A percentile compares a stretch with the other conserved stretches of the same genome.
Evolutionary conservation across 30 jellyfish, hydroid and myxozoan species (phyloP).

Genomic region (Nemopilema nomurai): DNA sequence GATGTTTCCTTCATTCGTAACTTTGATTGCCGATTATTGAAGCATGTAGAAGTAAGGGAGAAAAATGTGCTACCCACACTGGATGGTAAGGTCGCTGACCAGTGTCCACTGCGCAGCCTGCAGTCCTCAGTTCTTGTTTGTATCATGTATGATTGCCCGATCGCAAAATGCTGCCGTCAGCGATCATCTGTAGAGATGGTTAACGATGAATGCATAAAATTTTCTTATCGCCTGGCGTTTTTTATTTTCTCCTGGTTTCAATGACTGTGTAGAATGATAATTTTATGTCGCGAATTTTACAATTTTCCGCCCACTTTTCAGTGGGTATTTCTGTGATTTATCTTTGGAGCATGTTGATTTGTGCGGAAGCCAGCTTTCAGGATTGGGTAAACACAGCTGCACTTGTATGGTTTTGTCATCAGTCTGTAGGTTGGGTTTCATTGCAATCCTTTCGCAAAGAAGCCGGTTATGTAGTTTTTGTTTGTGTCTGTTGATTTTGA

Average conservation of each 20-base stretch:
- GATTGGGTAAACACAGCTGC: background rate
- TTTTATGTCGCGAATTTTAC: too few species aligned
- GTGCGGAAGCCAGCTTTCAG: too few species aligned
- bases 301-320: too few species aligned
- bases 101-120: background rate
- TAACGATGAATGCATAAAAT: too few species aligned
- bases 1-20: slow-evolving; percentile 83
- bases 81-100: slow-evolving; percentile 65
- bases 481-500: background rate
- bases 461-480: background rate
- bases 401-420: background rate
- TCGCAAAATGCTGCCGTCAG: background rate
- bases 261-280: too few species aligned
- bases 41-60: slow-evolving; percentile 78
- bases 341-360: too few species aligned
- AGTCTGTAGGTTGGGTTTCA: background rate
- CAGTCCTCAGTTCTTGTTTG: too few species aligned
- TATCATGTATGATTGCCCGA: background rate
- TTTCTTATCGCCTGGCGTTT: too few species aligned
- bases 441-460: background rate
- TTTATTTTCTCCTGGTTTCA: too few species aligned
- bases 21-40: slow-evolving; percentile 63
- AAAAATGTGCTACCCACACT: slow-evolving; percentile 68
- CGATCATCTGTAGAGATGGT: too few species aligned
- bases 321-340: too few species aligned